Evolutionary conservation across 2,888 invertebrate genomes (phyloP).

Genomic region (Drosophila pegasa): DNA sequence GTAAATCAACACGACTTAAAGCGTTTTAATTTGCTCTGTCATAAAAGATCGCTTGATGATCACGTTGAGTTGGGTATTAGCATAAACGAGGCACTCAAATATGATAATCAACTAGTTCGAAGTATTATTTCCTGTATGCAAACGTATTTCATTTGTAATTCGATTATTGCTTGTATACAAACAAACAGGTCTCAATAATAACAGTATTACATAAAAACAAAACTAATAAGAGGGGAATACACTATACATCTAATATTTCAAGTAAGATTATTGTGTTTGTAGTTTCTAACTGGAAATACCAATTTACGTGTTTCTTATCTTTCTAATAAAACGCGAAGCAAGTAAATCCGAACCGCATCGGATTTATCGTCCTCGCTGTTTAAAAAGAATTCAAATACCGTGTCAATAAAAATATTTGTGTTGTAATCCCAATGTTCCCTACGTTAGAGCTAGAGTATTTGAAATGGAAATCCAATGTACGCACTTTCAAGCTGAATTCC

Average conservation of each 20-base stretch:
- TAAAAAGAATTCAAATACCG: background rate
- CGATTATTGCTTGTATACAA: background rate
- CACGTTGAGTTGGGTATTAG: conserved; percentile 4
- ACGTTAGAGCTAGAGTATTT: background rate
- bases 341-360: background rate
- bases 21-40: background rate
- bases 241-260: conserved; percentile 2
- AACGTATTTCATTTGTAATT: conserved; percentile 23
- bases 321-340: background rate
- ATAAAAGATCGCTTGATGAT: conserved; percentile 9
- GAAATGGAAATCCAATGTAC: background rate
- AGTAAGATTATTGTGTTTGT: background rate
- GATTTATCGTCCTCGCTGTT: background rate
- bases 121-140: conserved; percentile 18
- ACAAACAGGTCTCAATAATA: conserved; percentile 5
- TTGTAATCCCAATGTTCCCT: background rate
- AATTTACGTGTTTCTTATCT: background rate
- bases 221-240: background rate
- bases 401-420: background rate
- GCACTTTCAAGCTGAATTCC: background rate
- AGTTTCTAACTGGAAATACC: background rate
- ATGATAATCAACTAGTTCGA: conserved; percentile 9
- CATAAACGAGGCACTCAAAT: conserved; percentile 1
- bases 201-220: background rate
- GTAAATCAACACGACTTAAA: background rate